Evolutionary conservation across 2,888 invertebrate genomes (phyloP).

Genomic region (Crioceris asparagi): DNA sequence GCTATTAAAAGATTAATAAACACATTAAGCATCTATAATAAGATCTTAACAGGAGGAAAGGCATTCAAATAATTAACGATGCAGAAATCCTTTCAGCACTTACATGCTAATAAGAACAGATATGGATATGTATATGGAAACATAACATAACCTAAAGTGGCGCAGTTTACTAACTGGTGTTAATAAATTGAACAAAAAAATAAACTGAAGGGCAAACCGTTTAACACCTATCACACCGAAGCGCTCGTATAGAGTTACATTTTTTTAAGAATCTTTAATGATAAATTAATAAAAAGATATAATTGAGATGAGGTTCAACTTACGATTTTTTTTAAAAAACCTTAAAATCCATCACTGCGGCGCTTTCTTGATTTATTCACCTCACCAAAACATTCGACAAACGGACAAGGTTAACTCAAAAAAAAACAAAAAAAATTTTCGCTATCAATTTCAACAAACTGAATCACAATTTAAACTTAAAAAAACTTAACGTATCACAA

Average conservation of each 20-base stretch:
- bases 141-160: slow-evolving; percentile 14
- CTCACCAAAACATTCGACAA: slow-evolving; percentile 21
- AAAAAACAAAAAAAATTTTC: slow-evolving; percentile 21
- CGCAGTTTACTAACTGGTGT: slow-evolving; percentile 12
- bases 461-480: slow-evolving; percentile 1
- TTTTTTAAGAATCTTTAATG: no score
- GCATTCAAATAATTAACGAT: no score
- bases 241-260: no score
- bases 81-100: no score
- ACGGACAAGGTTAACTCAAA: slow-evolving; percentile 25
- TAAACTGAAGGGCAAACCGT: slow-evolving; percentile 31
- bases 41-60: no score
- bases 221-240: no score
- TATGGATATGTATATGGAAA: slow-evolving; percentile 11
- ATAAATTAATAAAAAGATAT: no score
- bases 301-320: no score
- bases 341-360: slow-evolving; percentile 21
- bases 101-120: slow-evolving; percentile 4
- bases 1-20: no score
- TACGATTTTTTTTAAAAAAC: slow-evolving; percentile 27
- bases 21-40: no score
- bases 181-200: slow-evolving; percentile 20
- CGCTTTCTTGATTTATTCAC: slow-evolving; percentile 17
- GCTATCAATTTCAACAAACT: slow-evolving; percentile 15
- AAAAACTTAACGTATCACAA: slow-evolving; percentile 13